Percentiles rank a stretch among this genome's conserved stretches.
Evolutionary conservation across 1,140 invertebrate genomes (phyloP).

Genomic region (Carposina sasakii): DNA sequence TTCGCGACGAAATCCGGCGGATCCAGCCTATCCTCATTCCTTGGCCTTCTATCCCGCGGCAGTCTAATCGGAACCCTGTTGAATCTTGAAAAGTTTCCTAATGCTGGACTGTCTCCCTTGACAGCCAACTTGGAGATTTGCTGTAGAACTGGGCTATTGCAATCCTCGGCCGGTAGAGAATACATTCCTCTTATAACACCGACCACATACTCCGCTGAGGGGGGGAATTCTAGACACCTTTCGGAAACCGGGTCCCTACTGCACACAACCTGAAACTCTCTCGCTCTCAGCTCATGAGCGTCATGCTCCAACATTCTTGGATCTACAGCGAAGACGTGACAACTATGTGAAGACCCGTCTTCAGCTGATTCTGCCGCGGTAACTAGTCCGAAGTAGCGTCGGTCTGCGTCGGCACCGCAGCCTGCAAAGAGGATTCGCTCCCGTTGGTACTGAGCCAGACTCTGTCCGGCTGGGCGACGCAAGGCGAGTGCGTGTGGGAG

Average conservation of each 20-base stretch:
- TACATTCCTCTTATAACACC: conserved; percentile 79
- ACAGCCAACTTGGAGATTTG: conserved; percentile 63
- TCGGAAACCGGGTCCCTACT: conserved; percentile 79
- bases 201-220: conserved; percentile 89
- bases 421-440: conserved; percentile 92
- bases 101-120: conserved; percentile 51
- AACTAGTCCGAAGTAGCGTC: conserved; percentile 93
- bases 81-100: conserved; percentile 50
- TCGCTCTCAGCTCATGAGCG: conserved; percentile 83
- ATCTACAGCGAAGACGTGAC: conserved; percentile 96
- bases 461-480: conserved; percentile 77
- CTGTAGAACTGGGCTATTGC: conserved; percentile 51
- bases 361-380: conserved; percentile 74
- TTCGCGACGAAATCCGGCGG: conserved; percentile 74
- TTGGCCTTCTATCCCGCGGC: conserved; percentile 41
- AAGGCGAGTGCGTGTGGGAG: conserved; percentile 84
- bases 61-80: conserved; percentile 48
- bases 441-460: conserved; percentile 81
- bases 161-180: conserved; percentile 70
- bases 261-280: conserved; percentile 85
- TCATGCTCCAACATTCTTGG: conserved; percentile 87
- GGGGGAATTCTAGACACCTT: conserved; percentile 90
- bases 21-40: conserved; percentile 48
- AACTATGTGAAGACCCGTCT: conserved; percentile 84
- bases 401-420: conserved; percentile 90